Evolutionary conservation across 2,797 vertebrate species (phyloP).

Genomic region (Danionella dracula): DNA sequence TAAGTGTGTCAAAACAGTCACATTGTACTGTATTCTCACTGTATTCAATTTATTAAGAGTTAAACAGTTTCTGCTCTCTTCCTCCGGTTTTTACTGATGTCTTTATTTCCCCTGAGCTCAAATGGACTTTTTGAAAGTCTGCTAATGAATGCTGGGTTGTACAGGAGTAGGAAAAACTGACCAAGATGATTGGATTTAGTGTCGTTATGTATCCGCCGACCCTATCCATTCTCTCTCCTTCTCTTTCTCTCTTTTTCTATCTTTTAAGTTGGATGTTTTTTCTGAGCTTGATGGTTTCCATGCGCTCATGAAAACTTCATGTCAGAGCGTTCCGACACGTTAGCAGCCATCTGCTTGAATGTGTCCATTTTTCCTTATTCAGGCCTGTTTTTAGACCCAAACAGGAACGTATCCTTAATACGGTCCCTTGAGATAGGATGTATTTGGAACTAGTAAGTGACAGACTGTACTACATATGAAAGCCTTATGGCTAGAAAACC

Average conservation of each 20-base stretch:
- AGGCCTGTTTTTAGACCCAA: neutral
- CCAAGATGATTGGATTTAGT: neutral
- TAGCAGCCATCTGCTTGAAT: conserved; percentile 6
- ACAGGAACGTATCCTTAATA: neutral
- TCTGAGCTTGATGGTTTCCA: conserved; percentile 1
- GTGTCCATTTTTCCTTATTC: neutral
- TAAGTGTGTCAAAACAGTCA: too few relatives aligned
- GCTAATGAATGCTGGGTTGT: neutral
- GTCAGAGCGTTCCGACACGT: neutral
- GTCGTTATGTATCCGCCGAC: neutral
- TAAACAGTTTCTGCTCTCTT: neutral
- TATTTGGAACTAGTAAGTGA: neutral
- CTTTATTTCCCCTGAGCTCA: conserved; percentile 2
- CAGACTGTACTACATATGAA: conserved; percentile 14
- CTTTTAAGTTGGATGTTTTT: neutral
- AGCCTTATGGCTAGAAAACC: conserved; percentile 13
- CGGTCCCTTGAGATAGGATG: neutral
- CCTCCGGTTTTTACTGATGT: neutral
- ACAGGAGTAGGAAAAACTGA: conserved; percentile 1
- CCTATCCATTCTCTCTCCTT: neutral
- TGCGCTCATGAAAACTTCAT: conserved; percentile 17
- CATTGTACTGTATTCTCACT: neutral
- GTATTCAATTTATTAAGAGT: conserved; percentile 5
- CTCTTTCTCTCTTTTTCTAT: neutral
- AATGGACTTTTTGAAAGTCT: neutral